A percentile compares a stretch with the other conserved stretches of the same genome.
phyloP scores from a whole-genome alignment of 2,888 invertebrate genomes.

The Protula sp. region DNA sequence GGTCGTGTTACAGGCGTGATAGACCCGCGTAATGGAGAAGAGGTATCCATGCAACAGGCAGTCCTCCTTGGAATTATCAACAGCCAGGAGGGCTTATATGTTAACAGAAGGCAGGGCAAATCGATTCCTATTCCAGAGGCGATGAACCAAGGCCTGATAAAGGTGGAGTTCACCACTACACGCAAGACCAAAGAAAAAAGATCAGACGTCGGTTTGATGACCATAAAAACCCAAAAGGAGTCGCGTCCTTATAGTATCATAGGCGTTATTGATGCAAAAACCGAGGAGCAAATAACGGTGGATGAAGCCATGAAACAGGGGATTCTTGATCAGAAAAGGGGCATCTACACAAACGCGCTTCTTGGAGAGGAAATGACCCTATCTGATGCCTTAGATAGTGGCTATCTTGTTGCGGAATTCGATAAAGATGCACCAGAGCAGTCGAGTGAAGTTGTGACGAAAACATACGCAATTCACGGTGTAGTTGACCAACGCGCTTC shows the following conservation, averaged over 20 bases:
- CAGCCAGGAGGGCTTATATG: constrained; percentile 12
- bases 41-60: constrained; percentile 17
- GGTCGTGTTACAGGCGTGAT: constrained; percentile 13
- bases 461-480: constrained; percentile 47
- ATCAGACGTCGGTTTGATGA: constrained; percentile 46
- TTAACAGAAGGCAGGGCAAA: constrained; percentile 10
- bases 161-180: constrained; percentile 4
- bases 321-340: constrained; percentile 21
- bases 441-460: constrained; percentile 19
- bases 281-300: constrained; percentile 8
- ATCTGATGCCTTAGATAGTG: constrained; percentile 25
- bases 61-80: constrained; percentile 16
- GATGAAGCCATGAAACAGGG: constrained; percentile 14
- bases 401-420: constrained; percentile 24
- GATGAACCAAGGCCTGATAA: constrained; percentile 40
- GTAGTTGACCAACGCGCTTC: constrained; percentile 40
- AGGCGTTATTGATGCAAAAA: constrained; percentile 12
- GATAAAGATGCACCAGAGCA: constrained; percentile 12
- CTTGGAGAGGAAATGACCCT: constrained; percentile 8
- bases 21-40: constrained; percentile 13
- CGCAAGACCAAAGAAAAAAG: constrained; percentile 43
- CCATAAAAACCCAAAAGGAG: constrained; percentile 40
- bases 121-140: constrained; percentile 37
- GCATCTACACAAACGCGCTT: constrained; percentile 10
- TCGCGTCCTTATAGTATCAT: constrained; percentile 37